These are phyloP conservation scores for Chromis chromis DNA, from an alignment of 2,797 vertebrate species.

Conservation along the genomic window DNA sequence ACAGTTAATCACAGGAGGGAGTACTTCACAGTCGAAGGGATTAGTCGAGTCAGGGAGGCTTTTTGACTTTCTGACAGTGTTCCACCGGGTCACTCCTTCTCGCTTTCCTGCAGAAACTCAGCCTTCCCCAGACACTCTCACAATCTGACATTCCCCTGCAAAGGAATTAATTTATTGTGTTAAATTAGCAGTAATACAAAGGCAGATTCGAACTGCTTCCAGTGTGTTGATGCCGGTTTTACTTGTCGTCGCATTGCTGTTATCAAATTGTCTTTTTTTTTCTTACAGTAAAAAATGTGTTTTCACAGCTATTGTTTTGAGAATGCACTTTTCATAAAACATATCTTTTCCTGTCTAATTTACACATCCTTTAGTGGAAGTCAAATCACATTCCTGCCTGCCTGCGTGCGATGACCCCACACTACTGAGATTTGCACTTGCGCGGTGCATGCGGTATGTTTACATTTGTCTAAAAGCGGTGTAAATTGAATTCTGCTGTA, in stretches of 20 bases:
- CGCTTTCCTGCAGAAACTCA: slow-evolving; percentile 51
- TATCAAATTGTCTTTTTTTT: slow-evolving; percentile 40
- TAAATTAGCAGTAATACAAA: slow-evolving; percentile 64
- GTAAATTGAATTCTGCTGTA: slow-evolving; percentile 86
- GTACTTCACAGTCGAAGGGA: slow-evolving; percentile 66
- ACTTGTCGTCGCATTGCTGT: slow-evolving; percentile 17
- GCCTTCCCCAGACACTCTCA: slow-evolving; percentile 32
- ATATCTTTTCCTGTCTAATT: slow-evolving; percentile 67
- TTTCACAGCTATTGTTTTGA: slow-evolving; percentile 65
- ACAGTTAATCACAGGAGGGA: slow-evolving; percentile 74
- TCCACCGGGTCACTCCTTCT: slow-evolving; percentile 68
- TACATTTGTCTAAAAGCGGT: slow-evolving; percentile 85
- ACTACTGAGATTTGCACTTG: slow-evolving; percentile 76
- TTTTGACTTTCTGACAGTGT: slow-evolving; percentile 78
- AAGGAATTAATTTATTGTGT: slow-evolving; percentile 56
- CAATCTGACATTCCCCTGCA: slow-evolving; percentile 36
- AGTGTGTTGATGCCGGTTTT: slow-evolving; percentile 26
- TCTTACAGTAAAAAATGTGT: slow-evolving; percentile 53
- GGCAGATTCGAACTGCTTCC: slow-evolving; percentile 24
- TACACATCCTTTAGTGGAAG: slow-evolving; percentile 71
- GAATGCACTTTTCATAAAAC: slow-evolving; percentile 49
- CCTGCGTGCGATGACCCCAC: slow-evolving; percentile 52
- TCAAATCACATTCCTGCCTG: slow-evolving; percentile 60
- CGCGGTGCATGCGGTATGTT: slow-evolving; percentile 70
- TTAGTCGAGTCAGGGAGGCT: slow-evolving; percentile 75